phyloP scores from a whole-genome alignment of 2,113 vertebrate genomes.

The Prolemur simus region DNA sequence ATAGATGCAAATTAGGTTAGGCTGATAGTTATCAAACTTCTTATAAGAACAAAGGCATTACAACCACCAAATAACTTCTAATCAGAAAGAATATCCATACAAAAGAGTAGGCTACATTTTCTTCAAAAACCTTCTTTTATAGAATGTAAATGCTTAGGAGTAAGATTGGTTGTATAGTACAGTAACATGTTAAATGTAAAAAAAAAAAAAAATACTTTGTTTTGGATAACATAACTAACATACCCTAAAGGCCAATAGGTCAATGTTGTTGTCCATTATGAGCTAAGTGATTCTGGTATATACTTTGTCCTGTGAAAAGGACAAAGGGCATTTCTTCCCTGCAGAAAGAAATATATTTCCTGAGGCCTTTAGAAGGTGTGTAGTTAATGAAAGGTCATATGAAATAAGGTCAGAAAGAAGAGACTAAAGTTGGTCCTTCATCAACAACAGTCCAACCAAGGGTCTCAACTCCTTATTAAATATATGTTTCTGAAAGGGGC shows the following conservation, averaged over 20 bases:
- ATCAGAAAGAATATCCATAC: background rate
- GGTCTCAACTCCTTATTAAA: background rate
- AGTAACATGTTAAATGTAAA: background rate
- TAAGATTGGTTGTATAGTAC: background rate
- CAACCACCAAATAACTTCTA: background rate
- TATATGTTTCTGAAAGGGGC: accelerated
- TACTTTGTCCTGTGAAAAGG: background rate
- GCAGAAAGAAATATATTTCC: background rate
- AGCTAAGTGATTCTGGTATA: background rate
- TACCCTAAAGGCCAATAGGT: background rate
- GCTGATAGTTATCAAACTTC: background rate
- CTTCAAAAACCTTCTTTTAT: background rate
- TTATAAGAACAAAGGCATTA: background rate
- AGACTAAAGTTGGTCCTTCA: background rate
- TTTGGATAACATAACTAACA: background rate
- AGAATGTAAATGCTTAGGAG: background rate
- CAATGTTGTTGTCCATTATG: background rate
- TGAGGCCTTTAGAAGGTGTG: background rate
- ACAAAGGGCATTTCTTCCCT: background rate
- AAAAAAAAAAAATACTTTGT: background rate
- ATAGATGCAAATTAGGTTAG: background rate
- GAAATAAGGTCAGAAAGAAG: background rate
- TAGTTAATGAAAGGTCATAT: background rate
- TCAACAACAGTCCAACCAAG: background rate
- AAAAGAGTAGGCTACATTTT: background rate